Evolutionary conservation across 2,113 vertebrate genomes (phyloP).

Genomic region (Charadrius vociferus): DNA sequence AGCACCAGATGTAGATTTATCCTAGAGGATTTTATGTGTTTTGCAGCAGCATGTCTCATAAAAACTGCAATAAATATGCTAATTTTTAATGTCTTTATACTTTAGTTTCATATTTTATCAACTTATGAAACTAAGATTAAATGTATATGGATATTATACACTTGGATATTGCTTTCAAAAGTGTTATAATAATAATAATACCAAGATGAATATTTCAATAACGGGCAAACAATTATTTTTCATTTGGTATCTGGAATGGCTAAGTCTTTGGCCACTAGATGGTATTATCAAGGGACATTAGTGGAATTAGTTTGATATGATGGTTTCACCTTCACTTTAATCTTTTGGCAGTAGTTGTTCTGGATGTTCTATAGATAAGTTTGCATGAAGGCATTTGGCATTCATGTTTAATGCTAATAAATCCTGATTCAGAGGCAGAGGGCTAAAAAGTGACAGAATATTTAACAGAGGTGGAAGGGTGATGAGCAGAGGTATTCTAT

Average conservation of each 20-base stretch:
- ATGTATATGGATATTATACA: conserved; percentile 33
- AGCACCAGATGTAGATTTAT: conserved; percentile 62
- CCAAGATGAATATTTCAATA: conserved; percentile 53
- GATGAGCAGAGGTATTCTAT: neutral
- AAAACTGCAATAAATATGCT: conserved; percentile 71
- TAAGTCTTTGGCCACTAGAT: conserved; percentile 11
- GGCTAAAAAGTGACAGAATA: neutral
- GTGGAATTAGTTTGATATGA: conserved; percentile 11
- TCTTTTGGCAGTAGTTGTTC: neutral
- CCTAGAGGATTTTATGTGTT: conserved; percentile 65
- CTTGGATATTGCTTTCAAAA: conserved; percentile 43
- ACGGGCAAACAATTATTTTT: conserved; percentile 16
- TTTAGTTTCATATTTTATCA: conserved; percentile 65
- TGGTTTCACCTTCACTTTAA: conserved; percentile 32
- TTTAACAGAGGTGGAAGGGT: neutral
- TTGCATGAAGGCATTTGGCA: neutral
- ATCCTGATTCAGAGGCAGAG: neutral
- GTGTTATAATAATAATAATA: conserved; percentile 21
- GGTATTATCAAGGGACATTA: conserved; percentile 17
- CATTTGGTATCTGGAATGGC: conserved; percentile 25
- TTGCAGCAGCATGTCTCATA: conserved; percentile 44
- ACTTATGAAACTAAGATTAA: conserved; percentile 69
- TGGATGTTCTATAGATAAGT: neutral
- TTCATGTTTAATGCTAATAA: neutral
- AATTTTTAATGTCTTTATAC: conserved; percentile 61